Percentiles rank a stretch among this genome's conserved stretches.
Evolutionary conservation across 1,140 invertebrate species (phyloP).

Genomic region (Drosophila bipectinata): DNA sequence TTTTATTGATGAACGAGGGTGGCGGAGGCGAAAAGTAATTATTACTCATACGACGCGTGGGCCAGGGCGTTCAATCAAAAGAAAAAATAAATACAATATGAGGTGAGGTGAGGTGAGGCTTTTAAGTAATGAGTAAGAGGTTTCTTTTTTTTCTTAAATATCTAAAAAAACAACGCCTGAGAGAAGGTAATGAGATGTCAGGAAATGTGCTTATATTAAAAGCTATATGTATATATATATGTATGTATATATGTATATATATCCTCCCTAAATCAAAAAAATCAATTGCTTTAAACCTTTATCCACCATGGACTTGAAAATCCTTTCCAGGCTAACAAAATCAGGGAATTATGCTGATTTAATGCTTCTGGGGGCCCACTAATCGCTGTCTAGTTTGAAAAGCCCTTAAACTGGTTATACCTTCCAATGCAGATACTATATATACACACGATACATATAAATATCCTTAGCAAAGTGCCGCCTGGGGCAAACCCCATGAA

Average conservation of each 20-base stretch:
- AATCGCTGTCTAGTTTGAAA: constrained; percentile 27
- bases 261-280: neutral
- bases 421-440: constrained; percentile 10
- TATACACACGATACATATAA: constrained; percentile 1
- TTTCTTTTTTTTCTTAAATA: constrained; percentile 18
- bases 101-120: constrained; percentile 16
- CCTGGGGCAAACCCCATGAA: constrained; percentile 44
- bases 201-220: constrained; percentile 37
- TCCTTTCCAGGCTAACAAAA: constrained; percentile 30
- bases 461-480: constrained; percentile 11
- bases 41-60: constrained; percentile 31
- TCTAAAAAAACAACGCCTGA: constrained; percentile 5
- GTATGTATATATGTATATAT: neutral
- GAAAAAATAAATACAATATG: neutral
- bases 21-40: neutral
- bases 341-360: constrained; percentile 63
- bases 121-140: constrained; percentile 46
- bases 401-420: constrained; percentile 9
- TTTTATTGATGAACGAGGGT: constrained; percentile 8
- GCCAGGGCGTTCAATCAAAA: constrained; percentile 23
- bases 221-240: neutral
- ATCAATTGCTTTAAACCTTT: neutral
- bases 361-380: constrained; percentile 43
- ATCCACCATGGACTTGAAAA: neutral
- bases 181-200: constrained; percentile 10